Evolutionary conservation across 2,113 vertebrate species (phyloP), one percentile per base, ranked within the genome.

Genomic region (Gymnocephalus cernua): DNA sequence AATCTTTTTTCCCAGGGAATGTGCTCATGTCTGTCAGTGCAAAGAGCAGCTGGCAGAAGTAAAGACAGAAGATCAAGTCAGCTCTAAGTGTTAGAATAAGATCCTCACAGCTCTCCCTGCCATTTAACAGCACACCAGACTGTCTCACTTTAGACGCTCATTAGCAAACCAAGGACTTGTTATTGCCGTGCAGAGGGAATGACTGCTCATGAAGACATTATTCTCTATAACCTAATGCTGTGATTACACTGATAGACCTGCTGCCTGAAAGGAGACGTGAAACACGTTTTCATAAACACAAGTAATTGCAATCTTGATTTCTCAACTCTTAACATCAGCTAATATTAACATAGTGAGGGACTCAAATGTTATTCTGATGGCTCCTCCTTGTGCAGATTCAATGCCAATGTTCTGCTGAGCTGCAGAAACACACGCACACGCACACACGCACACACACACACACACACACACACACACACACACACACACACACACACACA

Each of bases 11-110:
- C 95, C 95, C 93, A 90, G 94, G 94, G 94, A 96, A 96, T 94
- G 93, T 87, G 94, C 95, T 95, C 85, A 90, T 93, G 93, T 96
- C 96, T 92, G 95, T 94, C 94, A 91, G 92, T 94, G 95, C 94
- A 88, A 91, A 88, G 92, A 96, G 94, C 95, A 96, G 95, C 94
- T 95, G 94, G 94, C 94, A 90, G 92, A 86, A 90, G 51, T 41
- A 90, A 90, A 93, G 93, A 91, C 83, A 69, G 80, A 94, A 94
- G 95, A 95, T 95, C 94, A 91, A 86, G 86, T 93, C 93, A 80
- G 94, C 95, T 80, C 89, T 83, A 82, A 84, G 95, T 91, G 94
- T 95, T 94, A 95, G 95, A 95, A 96, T 85, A 94, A 95, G 93
- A 95, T 95, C 92, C 95, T 92, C 25, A 83, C 91, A 93, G 86